Conservation (phyloP, 2,797 vertebrate genomes). For the Acrocephalus scirpaceus region DNA sequence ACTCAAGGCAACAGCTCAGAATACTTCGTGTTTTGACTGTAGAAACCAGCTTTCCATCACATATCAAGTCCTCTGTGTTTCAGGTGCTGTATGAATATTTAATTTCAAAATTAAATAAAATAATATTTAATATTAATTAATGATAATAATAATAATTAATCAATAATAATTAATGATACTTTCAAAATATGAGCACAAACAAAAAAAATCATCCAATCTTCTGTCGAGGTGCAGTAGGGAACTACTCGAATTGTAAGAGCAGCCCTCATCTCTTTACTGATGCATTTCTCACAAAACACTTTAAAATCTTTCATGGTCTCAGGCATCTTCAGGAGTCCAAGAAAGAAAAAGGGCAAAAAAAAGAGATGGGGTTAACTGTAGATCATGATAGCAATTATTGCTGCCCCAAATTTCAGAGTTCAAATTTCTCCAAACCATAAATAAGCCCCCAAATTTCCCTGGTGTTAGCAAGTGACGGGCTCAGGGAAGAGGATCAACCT, state of each 20-base stretch:
- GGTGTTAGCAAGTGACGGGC: background rate
- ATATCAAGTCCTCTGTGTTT: background rate
- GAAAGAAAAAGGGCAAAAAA: background rate
- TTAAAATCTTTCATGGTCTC: background rate
- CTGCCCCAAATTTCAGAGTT: background rate
- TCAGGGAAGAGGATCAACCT: background rate
- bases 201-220: background rate
- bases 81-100: background rate
- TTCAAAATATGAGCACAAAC: background rate
- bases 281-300: background rate
- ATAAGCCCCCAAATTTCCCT: background rate
- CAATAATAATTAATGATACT: background rate
- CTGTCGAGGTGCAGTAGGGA: background rate
- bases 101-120: background rate
- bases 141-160: too few relatives aligned
- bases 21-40: background rate
- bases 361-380: background rate
- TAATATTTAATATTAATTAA: too few relatives aligned
- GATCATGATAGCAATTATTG: background rate
- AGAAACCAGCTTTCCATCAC: background rate
- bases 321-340: background rate
- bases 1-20: background rate
- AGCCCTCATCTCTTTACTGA: background rate
- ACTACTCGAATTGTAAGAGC: background rate
- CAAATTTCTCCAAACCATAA: background rate